phyloP scores from a whole-genome alignment of 2,113 vertebrate genomes.

The Ahaetulla prasina region DNA sequence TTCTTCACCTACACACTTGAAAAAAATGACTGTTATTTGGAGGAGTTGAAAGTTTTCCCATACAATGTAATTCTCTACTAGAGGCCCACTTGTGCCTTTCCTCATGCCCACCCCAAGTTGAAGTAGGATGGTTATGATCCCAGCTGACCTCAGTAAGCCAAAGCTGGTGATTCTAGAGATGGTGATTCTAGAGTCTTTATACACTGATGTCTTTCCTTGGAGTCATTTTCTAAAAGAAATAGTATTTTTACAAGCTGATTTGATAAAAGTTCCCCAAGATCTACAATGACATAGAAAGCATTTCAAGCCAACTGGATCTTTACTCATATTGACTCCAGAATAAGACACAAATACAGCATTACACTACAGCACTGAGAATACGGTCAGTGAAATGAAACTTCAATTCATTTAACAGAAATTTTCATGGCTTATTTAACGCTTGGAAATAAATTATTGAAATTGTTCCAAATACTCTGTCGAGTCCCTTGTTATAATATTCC shows the following conservation, averaged over 20 bases:
- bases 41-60: neutral
- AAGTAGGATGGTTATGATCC: neutral
- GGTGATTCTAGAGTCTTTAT: neutral
- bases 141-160: neutral
- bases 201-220: neutral
- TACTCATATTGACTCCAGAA: neutral
- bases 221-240: neutral
- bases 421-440: neutral
- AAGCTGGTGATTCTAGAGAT: neutral
- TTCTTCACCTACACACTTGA: neutral
- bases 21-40: neutral
- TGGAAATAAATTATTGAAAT: neutral
- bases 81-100: neutral
- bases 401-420: neutral
- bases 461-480: neutral
- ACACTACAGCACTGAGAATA: neutral
- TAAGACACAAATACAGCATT: neutral
- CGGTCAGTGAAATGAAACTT: neutral
- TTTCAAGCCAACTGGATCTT: neutral
- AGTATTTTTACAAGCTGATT: neutral
- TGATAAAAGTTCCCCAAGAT: neutral
- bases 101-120: neutral
- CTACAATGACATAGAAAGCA: neutral
- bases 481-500: neutral
- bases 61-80: neutral